phyloP scores from a whole-genome alignment of 2,888 invertebrate genomes.

The Drosophila colorata region DNA sequence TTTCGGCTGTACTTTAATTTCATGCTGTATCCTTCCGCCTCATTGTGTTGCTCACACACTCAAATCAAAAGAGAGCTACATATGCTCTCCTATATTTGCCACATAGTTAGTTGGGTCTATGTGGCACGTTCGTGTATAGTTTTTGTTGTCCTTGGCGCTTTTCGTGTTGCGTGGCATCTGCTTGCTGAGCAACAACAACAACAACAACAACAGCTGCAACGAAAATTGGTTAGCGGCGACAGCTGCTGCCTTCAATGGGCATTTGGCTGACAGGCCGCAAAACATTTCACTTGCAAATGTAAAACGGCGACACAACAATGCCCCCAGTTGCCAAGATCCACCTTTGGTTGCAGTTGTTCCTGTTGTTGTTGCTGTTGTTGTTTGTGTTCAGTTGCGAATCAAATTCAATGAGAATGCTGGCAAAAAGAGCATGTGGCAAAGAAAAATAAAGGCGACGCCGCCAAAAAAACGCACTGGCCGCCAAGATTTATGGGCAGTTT shows the following conservation, averaged over 20 bases:
- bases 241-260: slow-evolving; percentile 36
- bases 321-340: slow-evolving; percentile 32
- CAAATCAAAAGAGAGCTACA: not conserved
- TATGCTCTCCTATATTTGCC: not conserved
- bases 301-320: slow-evolving; percentile 61
- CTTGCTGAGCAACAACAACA: slow-evolving; percentile 9
- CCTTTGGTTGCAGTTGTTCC: slow-evolving; percentile 50
- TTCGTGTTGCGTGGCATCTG: slow-evolving; percentile 24
- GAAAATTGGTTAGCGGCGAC: slow-evolving; percentile 56
- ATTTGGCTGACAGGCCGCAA: slow-evolving; percentile 60
- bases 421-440: slow-evolving; percentile 12
- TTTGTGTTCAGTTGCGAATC: slow-evolving; percentile 48
- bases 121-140: not conserved
- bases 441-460: slow-evolving; percentile 12
- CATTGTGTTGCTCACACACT: too few species aligned
- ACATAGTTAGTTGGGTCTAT: not conserved
- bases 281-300: slow-evolving; percentile 77
- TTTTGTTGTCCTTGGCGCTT: slow-evolving; percentile 15
- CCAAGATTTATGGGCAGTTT: slow-evolving; percentile 75
- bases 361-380: slow-evolving; percentile 20
- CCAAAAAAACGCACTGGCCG: slow-evolving; percentile 33
- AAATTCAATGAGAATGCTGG: slow-evolving; percentile 70
- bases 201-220: slow-evolving; percentile 48
- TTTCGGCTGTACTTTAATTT: not conserved
- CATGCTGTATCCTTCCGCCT: not conserved